Conservation (phyloP, 1,140 invertebrate genomes). For the Saccostrea glomerata region DNA sequence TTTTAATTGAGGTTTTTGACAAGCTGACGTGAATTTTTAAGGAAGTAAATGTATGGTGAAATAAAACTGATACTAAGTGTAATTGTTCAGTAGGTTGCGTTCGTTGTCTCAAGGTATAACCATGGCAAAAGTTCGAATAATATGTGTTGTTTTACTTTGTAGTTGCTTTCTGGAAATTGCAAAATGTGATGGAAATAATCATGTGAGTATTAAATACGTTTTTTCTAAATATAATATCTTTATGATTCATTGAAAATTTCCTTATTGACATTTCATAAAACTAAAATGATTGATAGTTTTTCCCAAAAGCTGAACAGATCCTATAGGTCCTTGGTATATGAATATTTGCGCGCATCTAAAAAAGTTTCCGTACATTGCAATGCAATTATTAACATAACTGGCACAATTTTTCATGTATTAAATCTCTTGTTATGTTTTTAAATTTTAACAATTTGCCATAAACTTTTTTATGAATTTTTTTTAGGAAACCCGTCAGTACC, state of each 20-base stretch:
- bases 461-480: no score
- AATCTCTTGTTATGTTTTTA: no score
- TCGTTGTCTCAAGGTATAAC: background rate
- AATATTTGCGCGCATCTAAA: no score
- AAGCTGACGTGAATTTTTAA: conserved; percentile 14
- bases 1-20: background rate
- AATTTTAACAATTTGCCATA: no score
- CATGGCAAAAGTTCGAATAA: background rate
- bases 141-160: background rate
- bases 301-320: no score
- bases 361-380: no score
- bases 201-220: background rate
- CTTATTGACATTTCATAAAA: background rate
- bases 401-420: no score
- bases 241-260: background rate
- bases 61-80: background rate
- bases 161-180: background rate
- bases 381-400: no score
- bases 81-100: background rate
- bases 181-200: conserved; percentile 3
- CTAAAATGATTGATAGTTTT: no score
- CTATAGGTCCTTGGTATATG: no score
- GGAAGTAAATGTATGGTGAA: background rate
- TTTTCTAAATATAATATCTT: background rate
- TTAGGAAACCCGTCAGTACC: no score